A percentile compares a stretch with the other conserved stretches of the same genome.
These are phyloP conservation scores for Steinernema hermaphroditum DNA, from an alignment of 2,888 invertebrate species.

Conservation along the genomic window DNA sequence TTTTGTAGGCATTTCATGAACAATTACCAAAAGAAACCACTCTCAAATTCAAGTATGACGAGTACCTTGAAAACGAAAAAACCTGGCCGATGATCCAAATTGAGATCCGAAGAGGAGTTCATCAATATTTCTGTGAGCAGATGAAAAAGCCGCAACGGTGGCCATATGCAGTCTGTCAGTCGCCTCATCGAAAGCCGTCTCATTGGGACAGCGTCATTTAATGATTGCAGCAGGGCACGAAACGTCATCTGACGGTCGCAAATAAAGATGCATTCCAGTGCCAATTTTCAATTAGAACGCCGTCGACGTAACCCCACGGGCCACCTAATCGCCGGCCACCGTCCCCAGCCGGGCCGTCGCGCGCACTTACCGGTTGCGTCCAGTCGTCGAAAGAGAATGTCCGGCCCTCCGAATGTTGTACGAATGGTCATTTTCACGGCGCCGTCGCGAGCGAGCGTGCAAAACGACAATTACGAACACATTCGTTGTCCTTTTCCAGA, in stretches of 20 bases:
- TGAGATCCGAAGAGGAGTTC: not conserved
- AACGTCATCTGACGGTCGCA: constrained; percentile 19
- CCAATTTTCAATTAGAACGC: constrained; percentile 26
- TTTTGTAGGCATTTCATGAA: too few species aligned
- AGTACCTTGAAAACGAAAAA: too few species aligned
- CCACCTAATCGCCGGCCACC: constrained; percentile 1
- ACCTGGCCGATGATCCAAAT: too few species aligned
- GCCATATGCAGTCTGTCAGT: too few species aligned
- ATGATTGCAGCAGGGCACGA: constrained; percentile 25
- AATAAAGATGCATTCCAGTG: constrained; percentile 30
- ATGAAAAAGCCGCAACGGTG: too few species aligned
- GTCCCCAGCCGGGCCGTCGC: not conserved
- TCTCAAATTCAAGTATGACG: too few species aligned
- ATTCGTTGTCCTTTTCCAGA: constrained; percentile 4
- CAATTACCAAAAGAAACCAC: too few species aligned
- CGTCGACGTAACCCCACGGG: constrained; percentile 6
- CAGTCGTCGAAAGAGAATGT: too few species aligned
- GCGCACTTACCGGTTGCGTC: too few species aligned
- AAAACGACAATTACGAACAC: constrained; percentile 16
- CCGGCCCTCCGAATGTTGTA: not conserved
- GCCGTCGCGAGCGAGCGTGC: constrained; percentile 10
- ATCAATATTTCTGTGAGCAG: not conserved
- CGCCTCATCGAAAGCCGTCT: too few species aligned
- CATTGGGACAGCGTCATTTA: constrained; percentile 11
- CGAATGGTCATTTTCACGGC: not conserved